phyloP scores from a whole-genome alignment of 2,113 vertebrate species.

The Gorsachius goisagi region DNA sequence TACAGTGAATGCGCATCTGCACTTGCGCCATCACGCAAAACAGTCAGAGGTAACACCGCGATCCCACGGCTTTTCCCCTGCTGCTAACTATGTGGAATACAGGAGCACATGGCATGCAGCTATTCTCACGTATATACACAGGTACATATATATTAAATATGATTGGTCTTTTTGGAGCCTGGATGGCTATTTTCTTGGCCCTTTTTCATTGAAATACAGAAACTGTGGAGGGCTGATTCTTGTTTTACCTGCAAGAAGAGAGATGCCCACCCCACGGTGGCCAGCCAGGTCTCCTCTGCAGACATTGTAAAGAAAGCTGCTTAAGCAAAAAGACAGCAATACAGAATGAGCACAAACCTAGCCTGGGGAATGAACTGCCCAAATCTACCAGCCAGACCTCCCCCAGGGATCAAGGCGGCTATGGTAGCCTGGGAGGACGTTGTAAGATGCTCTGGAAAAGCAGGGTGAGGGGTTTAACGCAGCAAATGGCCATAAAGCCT shows the following conservation, averaged over 20 bases:
- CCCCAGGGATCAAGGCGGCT: no score
- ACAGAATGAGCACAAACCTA: neutral
- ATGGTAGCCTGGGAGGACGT: neutral
- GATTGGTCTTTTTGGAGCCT: neutral
- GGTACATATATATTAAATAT: rapidly evolving
- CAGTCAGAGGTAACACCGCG: rapidly evolving
- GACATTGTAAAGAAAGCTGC: neutral
- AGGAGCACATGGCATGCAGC: rapidly evolving
- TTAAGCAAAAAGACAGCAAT: neutral
- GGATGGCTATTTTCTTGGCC: neutral
- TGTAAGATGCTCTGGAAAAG: rapidly evolving
- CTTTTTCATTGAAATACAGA: neutral
- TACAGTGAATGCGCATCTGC: rapidly evolving
- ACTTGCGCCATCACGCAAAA: neutral
- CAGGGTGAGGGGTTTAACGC: neutral
- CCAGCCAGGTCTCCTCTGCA: neutral
- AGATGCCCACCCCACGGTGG: neutral
- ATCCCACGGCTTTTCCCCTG: neutral
- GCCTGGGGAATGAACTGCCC: neutral
- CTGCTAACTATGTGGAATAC: neutral
- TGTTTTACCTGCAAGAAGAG: neutral
- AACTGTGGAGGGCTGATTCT: neutral
- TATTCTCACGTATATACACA: neutral
- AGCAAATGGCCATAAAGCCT: neutral
- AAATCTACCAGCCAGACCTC: neutral